Percentiles rank a stretch among this genome's conserved stretches.
phyloP scores from a whole-genome alignment of 2,113 vertebrate genomes.

The Prolemur simus region DNA sequence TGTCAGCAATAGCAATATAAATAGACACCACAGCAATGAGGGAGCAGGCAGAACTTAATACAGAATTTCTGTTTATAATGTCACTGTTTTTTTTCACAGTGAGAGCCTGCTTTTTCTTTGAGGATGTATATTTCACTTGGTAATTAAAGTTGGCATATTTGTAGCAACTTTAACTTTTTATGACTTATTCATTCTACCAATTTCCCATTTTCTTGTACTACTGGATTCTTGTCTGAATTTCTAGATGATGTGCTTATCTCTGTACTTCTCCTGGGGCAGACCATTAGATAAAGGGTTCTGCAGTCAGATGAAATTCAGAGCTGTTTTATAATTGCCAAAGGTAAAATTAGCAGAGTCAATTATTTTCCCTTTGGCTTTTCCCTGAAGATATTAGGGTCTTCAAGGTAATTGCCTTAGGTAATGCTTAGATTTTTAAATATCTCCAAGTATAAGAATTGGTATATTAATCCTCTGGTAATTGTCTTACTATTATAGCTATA shows the following conservation, averaged over 20 bases:
- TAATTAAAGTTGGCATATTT: constrained; percentile 66
- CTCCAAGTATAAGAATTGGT: constrained; percentile 83
- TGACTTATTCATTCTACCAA: constrained; percentile 59
- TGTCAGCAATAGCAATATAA: constrained; percentile 57
- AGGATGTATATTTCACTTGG: constrained; percentile 47
- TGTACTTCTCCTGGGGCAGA: constrained; percentile 78
- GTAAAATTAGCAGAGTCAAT: constrained; percentile 90
- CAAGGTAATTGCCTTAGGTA: constrained; percentile 88
- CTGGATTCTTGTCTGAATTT: constrained; percentile 78
- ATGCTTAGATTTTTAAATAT: constrained; percentile 89
- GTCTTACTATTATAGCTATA: constrained; percentile 71
- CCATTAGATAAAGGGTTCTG: constrained; percentile 84
- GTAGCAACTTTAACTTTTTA: constrained; percentile 65
- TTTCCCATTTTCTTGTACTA: constrained; percentile 77
- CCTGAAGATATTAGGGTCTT: constrained; percentile 86
- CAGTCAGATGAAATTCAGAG: constrained; percentile 85
- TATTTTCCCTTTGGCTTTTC: constrained; percentile 88
- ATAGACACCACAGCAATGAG: not conserved
- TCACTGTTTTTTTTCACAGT: not conserved
- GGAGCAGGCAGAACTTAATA: constrained; percentile 21
- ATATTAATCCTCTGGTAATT: constrained; percentile 82
- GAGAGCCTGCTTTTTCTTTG: constrained; percentile 42
- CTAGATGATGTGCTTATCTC: constrained; percentile 79
- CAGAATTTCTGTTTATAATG: constrained; percentile 35
- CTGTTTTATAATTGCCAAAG: constrained; percentile 87